These are phyloP conservation scores for Oligia latruncula DNA, from an alignment of 2,888 invertebrate genomes.

Conservation along the genomic window DNA sequence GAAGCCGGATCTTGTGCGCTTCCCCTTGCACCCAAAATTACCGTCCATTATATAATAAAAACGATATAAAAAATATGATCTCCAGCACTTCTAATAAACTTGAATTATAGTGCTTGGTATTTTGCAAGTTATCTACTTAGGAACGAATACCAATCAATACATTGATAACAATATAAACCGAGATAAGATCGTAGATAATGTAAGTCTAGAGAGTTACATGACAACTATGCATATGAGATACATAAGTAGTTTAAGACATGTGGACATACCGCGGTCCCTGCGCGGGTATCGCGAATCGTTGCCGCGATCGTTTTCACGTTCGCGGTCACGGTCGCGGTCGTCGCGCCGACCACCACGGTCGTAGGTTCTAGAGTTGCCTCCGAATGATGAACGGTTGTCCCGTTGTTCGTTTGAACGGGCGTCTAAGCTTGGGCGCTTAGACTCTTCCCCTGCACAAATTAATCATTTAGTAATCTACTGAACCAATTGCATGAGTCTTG, in stretches of 20 bases:
- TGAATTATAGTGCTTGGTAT: conserved; percentile 44
- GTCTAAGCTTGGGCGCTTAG: conserved; percentile 89
- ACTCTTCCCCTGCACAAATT: conserved; percentile 84
- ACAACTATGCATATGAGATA: conserved; percentile 45
- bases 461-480: conserved; percentile 50
- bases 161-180: conserved; percentile 51
- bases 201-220: conserved; percentile 40
- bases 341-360: conserved; percentile 90
- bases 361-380: conserved; percentile 86
- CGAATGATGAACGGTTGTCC: conserved; percentile 86
- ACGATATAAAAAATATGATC: conserved; percentile 51
- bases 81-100: conserved; percentile 52
- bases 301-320: conserved; percentile 90
- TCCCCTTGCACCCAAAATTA: conserved; percentile 29
- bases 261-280: conserved; percentile 86
- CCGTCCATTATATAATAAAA: conserved; percentile 30
- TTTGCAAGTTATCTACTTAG: conserved; percentile 37
- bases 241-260: conserved; percentile 49
- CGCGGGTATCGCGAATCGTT: conserved; percentile 89
- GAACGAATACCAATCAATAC: conserved; percentile 55
- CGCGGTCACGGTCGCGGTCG: conserved; percentile 89
- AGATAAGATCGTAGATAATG: conserved; percentile 55
- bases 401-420: conserved; percentile 84
- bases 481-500: conserved; percentile 36
- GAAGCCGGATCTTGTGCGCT: conserved; percentile 13